Conservation (phyloP, 2,888 invertebrate species). For the Seira sanloemensis region DNA sequence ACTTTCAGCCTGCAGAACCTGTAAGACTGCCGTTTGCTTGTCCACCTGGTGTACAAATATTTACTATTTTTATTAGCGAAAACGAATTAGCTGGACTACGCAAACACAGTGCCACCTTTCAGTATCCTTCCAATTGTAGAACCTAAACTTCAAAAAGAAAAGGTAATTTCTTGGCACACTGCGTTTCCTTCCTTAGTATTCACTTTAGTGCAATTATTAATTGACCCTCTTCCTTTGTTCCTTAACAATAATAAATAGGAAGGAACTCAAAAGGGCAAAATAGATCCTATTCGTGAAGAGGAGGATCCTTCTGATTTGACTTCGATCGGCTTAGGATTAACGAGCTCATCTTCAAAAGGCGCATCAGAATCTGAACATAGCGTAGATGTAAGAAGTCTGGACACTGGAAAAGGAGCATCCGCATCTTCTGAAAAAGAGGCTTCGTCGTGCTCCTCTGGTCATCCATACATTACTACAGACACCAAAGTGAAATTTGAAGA, state of each 20-base stretch:
- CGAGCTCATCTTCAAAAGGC: slow-evolving; percentile 48
- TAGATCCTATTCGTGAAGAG: slow-evolving; percentile 67
- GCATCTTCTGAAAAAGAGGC: slow-evolving; percentile 7
- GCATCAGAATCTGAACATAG: slow-evolving; percentile 31
- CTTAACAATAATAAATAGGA: no score
- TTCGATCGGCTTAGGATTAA: slow-evolving; percentile 54
- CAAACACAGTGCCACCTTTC: slow-evolving; percentile 62
- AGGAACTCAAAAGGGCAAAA: slow-evolving; percentile 59
- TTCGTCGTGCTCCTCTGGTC: not conserved
- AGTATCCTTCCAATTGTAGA: slow-evolving; percentile 60
- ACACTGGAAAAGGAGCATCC: slow-evolving; percentile 9
- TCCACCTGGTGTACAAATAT: slow-evolving; percentile 87
- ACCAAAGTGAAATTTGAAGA: slow-evolving; percentile 42
- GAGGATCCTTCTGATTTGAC: slow-evolving; percentile 65
- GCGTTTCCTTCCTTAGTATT: no score
- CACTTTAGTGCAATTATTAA: no score
- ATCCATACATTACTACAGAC: slow-evolving; percentile 12
- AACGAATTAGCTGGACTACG: slow-evolving; percentile 77
- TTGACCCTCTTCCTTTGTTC: no score
- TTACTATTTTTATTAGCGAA: slow-evolving; percentile 85
- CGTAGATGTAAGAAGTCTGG: not conserved
- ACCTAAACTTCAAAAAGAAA: slow-evolving; percentile 38
- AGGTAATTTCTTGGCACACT: slow-evolving; percentile 51
- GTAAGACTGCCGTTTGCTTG: slow-evolving; percentile 82
- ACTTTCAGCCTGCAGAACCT: slow-evolving; percentile 80